Percentiles rank a stretch among this genome's conserved stretches.
These are phyloP conservation scores for Nasonovia ribisnigri DNA, from an alignment of 2,888 invertebrate species.

Conservation along the genomic window DNA sequence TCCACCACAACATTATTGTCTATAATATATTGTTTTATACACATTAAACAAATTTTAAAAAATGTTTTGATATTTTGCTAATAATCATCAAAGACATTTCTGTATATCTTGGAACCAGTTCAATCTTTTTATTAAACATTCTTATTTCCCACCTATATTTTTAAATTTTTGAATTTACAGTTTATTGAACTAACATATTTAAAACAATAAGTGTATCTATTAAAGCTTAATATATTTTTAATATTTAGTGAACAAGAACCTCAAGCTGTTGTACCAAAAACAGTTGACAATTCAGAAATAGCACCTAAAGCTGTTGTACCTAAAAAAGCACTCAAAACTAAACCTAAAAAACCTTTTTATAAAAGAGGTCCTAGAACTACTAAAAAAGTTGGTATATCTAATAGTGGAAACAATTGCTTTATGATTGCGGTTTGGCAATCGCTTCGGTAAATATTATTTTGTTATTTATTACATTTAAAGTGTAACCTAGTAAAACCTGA, in stretches of 20 bases:
- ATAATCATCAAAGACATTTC: not conserved
- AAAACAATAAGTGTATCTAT: not conserved
- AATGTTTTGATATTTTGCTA: not conserved
- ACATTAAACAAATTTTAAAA: not conserved
- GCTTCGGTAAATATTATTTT: slow-evolving; percentile 72
- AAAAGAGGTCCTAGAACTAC: slow-evolving; percentile 71
- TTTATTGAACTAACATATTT: slow-evolving; percentile 2
- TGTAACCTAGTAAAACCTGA: not conserved
- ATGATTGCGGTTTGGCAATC: slow-evolving; percentile 89
- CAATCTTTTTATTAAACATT: not conserved
- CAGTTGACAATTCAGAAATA: slow-evolving; percentile 68
- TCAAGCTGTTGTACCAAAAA: slow-evolving; percentile 35
- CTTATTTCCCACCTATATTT: not conserved
- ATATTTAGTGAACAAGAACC: slow-evolving; percentile 13
- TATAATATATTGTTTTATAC: not conserved
- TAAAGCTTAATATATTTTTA: slow-evolving; percentile 4
- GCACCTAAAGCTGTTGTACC: slow-evolving; percentile 67
- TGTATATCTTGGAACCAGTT: slow-evolving; percentile 6
- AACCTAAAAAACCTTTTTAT: slow-evolving; percentile 52
- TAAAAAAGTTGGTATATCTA: slow-evolving; percentile 79
- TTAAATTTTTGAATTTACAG: not conserved
- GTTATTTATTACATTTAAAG: not conserved
- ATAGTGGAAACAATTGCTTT: slow-evolving; percentile 88
- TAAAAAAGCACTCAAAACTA: slow-evolving; percentile 22
- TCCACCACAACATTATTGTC: not conserved